A percentile compares a stretch with the other conserved stretches of the same genome.
phyloP scores from a whole-genome alignment of 2,888 invertebrate genomes.

The Limnephilus lunatus region DNA sequence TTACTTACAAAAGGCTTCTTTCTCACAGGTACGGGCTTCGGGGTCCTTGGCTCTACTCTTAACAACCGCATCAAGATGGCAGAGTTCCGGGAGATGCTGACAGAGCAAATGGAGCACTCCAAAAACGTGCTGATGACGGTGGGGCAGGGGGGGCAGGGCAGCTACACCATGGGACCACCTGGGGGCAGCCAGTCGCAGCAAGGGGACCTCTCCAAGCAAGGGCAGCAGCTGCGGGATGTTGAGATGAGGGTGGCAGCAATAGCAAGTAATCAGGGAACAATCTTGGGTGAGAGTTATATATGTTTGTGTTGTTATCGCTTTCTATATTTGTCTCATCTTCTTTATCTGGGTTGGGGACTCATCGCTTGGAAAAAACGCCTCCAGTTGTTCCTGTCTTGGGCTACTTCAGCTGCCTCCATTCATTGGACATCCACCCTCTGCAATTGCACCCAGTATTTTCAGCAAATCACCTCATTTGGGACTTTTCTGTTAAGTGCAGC shows the following conservation, averaged over 20 bases:
- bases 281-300: constrained; percentile 71
- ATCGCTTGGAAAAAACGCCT: too few relatives aligned
- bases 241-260: constrained; percentile 74
- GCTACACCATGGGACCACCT: not conserved
- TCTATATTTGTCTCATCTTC: not conserved
- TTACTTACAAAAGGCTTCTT: constrained; percentile 37
- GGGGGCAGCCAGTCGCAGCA: not conserved
- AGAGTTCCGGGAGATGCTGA: constrained; percentile 80
- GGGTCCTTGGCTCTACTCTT: constrained; percentile 82
- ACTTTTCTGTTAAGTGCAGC: too few relatives aligned
- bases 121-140: constrained; percentile 74
- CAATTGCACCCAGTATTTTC: too few relatives aligned
- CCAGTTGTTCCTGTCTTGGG: too few relatives aligned
- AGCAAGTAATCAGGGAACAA: constrained; percentile 73
- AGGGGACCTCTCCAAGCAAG: constrained; percentile 16
- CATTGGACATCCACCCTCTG: too few relatives aligned
- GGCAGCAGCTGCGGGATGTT: constrained; percentile 72
- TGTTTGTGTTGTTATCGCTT: not conserved
- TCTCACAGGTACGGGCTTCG: constrained; percentile 77
- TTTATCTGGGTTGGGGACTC: too few relatives aligned
- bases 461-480: too few relatives aligned
- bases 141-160: constrained; percentile 68
- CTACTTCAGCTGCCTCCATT: too few relatives aligned
- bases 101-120: constrained; percentile 76
- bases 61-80: constrained; percentile 82